A percentile compares a stretch with the other conserved stretches of the same genome.
Evolutionary conservation across 1,140 invertebrate species (phyloP).

Genomic region (Pachypeltis micranthus): DNA sequence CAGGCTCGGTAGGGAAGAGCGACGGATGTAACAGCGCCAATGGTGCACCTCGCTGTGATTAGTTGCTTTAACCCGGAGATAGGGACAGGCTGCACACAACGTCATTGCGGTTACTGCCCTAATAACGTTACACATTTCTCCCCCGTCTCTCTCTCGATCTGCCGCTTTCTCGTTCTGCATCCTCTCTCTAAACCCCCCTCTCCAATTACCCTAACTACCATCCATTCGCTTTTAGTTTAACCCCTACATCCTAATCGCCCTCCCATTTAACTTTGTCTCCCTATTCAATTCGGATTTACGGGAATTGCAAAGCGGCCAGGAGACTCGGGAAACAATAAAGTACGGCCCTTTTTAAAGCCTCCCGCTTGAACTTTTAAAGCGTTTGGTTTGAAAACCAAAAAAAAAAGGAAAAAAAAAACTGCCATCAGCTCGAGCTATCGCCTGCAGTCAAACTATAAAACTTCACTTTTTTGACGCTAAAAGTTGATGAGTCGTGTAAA

Average conservation of each 20-base stretch:
- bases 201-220: slow-evolving; percentile 1
- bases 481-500: too few relatives aligned
- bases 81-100: slow-evolving; percentile 7
- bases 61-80: neutral
- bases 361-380: too few relatives aligned
- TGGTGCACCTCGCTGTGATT: slow-evolving; percentile 7
- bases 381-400: too few relatives aligned
- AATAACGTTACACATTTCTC: neutral
- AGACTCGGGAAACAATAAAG: neutral
- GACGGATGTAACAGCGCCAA: neutral
- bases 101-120: slow-evolving; percentile 7
- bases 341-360: too few relatives aligned
- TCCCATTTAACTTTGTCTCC: neutral
- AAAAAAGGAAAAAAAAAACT: too few relatives aligned
- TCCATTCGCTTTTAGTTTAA: slow-evolving; percentile 8
- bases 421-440: too few relatives aligned
- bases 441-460: too few relatives aligned
- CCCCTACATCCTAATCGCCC: slow-evolving; percentile 1
- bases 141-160: neutral
- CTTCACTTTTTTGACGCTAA: too few relatives aligned
- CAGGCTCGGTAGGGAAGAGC: too few relatives aligned
- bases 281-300: slow-evolving; percentile 4
- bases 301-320: neutral
- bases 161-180: neutral
- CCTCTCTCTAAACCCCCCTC: too few relatives aligned